These are phyloP conservation scores for Balanococcus diminutus DNA, from an alignment of 2,888 invertebrate species.

Conservation along the genomic window DNA sequence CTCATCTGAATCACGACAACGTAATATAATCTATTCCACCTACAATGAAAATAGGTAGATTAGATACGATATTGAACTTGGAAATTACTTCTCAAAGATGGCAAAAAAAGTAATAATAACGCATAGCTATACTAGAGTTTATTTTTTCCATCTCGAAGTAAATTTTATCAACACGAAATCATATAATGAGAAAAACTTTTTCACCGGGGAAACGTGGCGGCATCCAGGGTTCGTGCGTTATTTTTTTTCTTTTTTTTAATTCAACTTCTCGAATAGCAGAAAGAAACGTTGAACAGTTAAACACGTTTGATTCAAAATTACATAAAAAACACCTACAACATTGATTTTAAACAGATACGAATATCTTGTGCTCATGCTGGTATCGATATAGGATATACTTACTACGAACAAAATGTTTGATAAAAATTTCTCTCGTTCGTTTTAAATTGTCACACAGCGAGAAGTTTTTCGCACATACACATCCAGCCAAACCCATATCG, in stretches of 20 bases:
- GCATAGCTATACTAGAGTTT: neutral
- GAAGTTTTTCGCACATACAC: neutral
- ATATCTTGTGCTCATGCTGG: too few relatives aligned
- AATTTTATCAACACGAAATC: neutral
- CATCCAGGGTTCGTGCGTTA: neutral
- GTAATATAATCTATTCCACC: neutral
- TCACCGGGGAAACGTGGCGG: neutral
- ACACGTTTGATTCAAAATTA: too few relatives aligned
- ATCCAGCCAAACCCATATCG: neutral
- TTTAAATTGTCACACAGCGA: neutral
- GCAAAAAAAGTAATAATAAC: neutral
- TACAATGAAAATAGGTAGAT: too few relatives aligned
- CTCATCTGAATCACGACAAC: neutral
- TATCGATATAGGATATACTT: neutral
- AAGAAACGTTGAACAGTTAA: too few relatives aligned
- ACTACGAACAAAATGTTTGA: neutral
- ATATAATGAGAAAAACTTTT: constrained; percentile 22
- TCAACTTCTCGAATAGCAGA: too few relatives aligned
- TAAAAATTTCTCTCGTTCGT: neutral
- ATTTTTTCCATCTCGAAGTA: neutral
- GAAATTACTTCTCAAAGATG: neutral
- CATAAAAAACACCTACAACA: too few relatives aligned
- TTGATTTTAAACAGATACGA: too few relatives aligned
- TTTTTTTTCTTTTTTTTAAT: neutral
- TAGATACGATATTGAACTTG: constrained; percentile 19